Evolutionary conservation across 2,888 invertebrate genomes (phyloP).

Genomic region (Netelia melanura): DNA sequence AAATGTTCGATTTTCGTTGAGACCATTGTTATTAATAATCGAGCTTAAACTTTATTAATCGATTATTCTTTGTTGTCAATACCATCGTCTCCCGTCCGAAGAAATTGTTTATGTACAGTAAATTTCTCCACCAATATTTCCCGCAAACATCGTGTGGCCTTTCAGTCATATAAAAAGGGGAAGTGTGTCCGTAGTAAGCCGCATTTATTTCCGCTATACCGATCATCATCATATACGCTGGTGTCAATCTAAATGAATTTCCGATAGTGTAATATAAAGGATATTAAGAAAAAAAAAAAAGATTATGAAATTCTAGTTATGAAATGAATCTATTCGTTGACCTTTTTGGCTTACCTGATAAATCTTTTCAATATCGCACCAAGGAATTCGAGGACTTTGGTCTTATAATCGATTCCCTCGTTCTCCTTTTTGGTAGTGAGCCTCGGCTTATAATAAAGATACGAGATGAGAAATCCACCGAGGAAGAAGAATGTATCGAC

Average conservation of each 20-base stretch:
- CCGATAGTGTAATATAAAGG: background rate
- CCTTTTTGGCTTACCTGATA: constrained; percentile 80
- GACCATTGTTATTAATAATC: background rate
- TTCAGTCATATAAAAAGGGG: constrained; percentile 83
- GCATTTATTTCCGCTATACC: constrained; percentile 83
- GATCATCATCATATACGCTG: constrained; percentile 84
- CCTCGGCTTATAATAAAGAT: constrained; percentile 74
- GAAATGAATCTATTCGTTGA: background rate
- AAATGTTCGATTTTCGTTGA: constrained; percentile 4
- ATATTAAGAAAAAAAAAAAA: background rate
- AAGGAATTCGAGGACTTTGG: constrained; percentile 72
- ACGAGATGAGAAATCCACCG: constrained; percentile 81
- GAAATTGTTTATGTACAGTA: constrained; percentile 86
- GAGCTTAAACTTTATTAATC: constrained; percentile 3
- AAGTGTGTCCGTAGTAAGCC: constrained; percentile 82
- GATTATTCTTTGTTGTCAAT: constrained; percentile 36
- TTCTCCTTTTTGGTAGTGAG: constrained; percentile 66
- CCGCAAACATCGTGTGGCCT: constrained; percentile 83
- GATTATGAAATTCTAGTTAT: background rate
- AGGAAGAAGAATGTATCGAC: constrained; percentile 86
- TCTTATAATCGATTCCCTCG: constrained; percentile 56
- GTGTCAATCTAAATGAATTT: constrained; percentile 83
- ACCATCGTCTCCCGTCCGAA: constrained; percentile 84
- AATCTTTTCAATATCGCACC: constrained; percentile 81
- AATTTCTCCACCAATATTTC: constrained; percentile 86